phyloP scores from a whole-genome alignment of 2,888 invertebrate species.

The Lissonota sp. region DNA sequence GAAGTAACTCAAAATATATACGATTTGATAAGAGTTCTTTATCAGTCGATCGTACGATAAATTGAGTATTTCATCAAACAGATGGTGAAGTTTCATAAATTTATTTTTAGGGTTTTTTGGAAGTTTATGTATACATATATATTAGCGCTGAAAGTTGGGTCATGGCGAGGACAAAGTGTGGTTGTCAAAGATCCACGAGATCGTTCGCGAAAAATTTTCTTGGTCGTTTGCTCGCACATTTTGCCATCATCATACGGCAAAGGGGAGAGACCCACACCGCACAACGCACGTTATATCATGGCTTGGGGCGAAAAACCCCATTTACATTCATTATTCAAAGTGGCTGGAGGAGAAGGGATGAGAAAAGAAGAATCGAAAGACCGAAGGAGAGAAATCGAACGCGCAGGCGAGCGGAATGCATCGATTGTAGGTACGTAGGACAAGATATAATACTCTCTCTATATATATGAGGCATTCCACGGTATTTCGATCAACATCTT shows the following conservation, averaged over 20 bases:
- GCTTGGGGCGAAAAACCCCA: slow-evolving; percentile 51
- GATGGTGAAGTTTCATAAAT: too few relatives aligned
- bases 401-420: background rate
- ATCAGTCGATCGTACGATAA: too few relatives aligned
- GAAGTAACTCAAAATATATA: too few relatives aligned
- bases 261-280: slow-evolving; percentile 5
- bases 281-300: slow-evolving; percentile 7
- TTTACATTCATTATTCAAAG: slow-evolving; percentile 62
- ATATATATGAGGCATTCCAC: background rate
- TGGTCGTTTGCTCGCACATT: slow-evolving; percentile 9
- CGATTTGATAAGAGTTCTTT: too few relatives aligned
- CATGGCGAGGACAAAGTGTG: slow-evolving; percentile 46
- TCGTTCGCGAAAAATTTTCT: slow-evolving; percentile 26
- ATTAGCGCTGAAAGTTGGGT: background rate
- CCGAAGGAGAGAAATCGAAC: slow-evolving; percentile 22
- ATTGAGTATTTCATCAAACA: too few relatives aligned
- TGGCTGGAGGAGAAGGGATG: slow-evolving; percentile 33
- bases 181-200: slow-evolving; percentile 54
- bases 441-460: too few relatives aligned
- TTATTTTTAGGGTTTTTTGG: too few relatives aligned
- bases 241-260: background rate
- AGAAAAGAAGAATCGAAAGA: slow-evolving; percentile 41
- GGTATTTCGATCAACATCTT: too few relatives aligned
- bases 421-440: too few relatives aligned
- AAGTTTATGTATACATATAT: background rate